Conservation (phyloP, 2,113 vertebrate species). For the Coregonus clupeaformis region DNA sequence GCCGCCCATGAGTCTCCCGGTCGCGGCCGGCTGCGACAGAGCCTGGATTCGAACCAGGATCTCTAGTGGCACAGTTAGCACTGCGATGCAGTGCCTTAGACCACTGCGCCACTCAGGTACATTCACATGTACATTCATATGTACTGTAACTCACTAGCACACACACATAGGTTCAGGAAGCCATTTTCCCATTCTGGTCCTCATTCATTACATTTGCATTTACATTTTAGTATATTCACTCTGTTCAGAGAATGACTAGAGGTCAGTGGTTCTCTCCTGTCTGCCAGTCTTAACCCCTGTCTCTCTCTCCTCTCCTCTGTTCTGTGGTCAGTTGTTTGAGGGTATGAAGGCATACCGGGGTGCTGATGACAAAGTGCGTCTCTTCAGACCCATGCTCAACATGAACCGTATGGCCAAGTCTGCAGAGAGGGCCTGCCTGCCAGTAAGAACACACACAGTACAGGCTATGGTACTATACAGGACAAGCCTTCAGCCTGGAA, state of each 20-base stretch:
- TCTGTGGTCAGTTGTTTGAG: slow-evolving; percentile 80
- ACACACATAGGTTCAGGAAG: neutral
- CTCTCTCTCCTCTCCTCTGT: neutral
- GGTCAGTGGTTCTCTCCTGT: neutral
- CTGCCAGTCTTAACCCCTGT: too few relatives aligned
- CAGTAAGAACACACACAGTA: slow-evolving; percentile 69
- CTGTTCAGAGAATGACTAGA: too few relatives aligned
- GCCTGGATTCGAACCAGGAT: too few relatives aligned
- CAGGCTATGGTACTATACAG: neutral
- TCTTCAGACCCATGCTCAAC: slow-evolving; percentile 88
- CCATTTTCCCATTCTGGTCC: too few relatives aligned
- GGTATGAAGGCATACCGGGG: slow-evolving; percentile 89
- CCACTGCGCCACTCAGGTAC: too few relatives aligned
- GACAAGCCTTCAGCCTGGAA: neutral
- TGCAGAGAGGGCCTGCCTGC: slow-evolving; percentile 78
- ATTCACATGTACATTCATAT: too few relatives aligned
- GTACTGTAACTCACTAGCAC: neutral
- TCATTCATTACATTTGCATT: too few relatives aligned
- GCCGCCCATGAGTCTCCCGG: too few relatives aligned
- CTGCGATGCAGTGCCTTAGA: too few relatives aligned
- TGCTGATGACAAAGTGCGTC: slow-evolving; percentile 78
- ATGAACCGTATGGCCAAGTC: slow-evolving; percentile 84
- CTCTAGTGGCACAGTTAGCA: too few relatives aligned
- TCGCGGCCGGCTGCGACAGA: too few relatives aligned
- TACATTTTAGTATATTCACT: too few relatives aligned